Base-by-base conservation (phyloP, 2,888 invertebrate genomes). In the Trissoscelio sp. region DNA sequence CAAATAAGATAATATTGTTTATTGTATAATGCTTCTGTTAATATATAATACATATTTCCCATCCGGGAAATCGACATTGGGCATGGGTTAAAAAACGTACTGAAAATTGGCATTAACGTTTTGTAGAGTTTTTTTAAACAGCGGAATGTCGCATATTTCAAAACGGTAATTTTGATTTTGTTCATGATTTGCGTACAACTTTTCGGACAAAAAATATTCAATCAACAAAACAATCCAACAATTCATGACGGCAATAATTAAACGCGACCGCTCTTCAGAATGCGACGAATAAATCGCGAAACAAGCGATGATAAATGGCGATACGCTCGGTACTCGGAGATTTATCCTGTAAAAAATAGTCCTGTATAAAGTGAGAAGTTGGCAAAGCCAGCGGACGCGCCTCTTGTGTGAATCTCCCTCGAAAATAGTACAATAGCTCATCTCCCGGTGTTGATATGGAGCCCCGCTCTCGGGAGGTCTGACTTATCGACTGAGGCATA, bases 401-500 rank as follows among this genome's bases (percentile, higher is more conserved):
- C 72, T 83, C 75, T 73, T 73, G 81, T 81, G 78, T 66, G 80
- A 72, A 83, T 89, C 88, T 88, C 88, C 86, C 88, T 88, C 88
- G 88, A 89, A 90, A 90, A 90, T 90, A 89, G 88, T 88, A 90
- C 90, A 90, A 90, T 90, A 90, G 90, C 89, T 90, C 90, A 90
- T 90, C 90, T 88, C 88, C 87, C 88, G 86, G 87, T 85, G 88
- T 89, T 89, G 89, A 90, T 89, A 89, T 86, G 87, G 87, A 85
- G 87, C 87, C 86, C 87, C 85, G 87, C 83, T 85, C 83, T 84
- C 84, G 74, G 75, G 86, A 84, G 86, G 85, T 87, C 89, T 89
- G 88, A 91, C 91, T 91, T 91, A 91, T 91, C 91, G 90, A 90
- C 89, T 88, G 88, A 89, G 90, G 90, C 91, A 91, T 91, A 91